Evolutionary conservation across 2,888 invertebrate species (phyloP).

Genomic region (Galerucella calmariensis): DNA sequence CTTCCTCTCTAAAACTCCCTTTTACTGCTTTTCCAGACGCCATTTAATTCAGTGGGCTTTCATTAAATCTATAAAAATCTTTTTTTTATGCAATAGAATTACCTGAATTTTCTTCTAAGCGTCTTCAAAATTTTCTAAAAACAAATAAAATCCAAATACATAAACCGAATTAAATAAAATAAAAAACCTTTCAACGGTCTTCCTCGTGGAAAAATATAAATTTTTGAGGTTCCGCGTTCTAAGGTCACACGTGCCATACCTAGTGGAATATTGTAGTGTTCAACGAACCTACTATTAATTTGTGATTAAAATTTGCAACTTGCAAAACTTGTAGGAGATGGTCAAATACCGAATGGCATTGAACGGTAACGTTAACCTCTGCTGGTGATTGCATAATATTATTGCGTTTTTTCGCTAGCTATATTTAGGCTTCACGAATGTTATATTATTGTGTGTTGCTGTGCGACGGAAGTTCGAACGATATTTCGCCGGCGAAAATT

Average conservation of each 20-base stretch:
- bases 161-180: not conserved
- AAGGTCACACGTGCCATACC: constrained; percentile 39
- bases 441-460: constrained; percentile 3
- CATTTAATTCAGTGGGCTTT: no score
- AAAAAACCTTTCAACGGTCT: not conserved
- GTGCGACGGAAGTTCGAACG: not conserved
- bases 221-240: constrained; percentile 30
- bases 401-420: constrained; percentile 51
- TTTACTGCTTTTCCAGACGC: no score
- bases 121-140: not conserved
- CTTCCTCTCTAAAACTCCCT: no score
- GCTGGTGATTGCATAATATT: constrained; percentile 55
- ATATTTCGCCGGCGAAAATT: not conserved
- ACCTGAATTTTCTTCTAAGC: no score
- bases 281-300: constrained; percentile 44
- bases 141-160: not conserved
- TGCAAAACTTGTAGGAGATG: constrained; percentile 47
- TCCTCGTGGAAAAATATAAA: not conserved
- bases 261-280: constrained; percentile 41
- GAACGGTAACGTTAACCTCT: constrained; percentile 55
- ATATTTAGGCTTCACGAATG: constrained; percentile 33
- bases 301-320: constrained; percentile 46
- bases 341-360: constrained; percentile 47
- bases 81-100: no score
- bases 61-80: no score